A percentile compares a stretch with the other conserved stretches of the same genome.
These are phyloP conservation scores for Clivina fossor DNA, from an alignment of 2,888 invertebrate species.

Conservation along the genomic window DNA sequence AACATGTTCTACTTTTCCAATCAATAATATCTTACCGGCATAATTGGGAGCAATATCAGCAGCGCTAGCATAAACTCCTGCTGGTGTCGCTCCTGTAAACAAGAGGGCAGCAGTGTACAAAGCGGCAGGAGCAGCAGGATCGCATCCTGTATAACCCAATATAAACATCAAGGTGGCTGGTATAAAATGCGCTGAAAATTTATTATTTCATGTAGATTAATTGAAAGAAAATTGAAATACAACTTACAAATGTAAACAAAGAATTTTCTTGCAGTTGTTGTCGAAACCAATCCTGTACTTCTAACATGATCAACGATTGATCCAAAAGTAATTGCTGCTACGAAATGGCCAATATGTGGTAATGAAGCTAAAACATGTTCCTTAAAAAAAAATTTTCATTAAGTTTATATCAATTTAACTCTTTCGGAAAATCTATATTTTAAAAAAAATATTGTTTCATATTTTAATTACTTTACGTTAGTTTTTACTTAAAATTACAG, in stretches of 20 bases:
- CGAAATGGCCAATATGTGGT: conserved; percentile 61
- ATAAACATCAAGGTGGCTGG: conserved; percentile 61
- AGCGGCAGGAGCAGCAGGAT: conserved; percentile 59
- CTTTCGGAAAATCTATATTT: no score
- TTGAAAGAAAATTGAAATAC: neutral
- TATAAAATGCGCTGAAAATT: conserved; percentile 57
- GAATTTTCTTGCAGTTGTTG: conserved; percentile 60
- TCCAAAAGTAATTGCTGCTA: conserved; percentile 60
- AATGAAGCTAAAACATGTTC: conserved; percentile 59
- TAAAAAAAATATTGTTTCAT: no score
- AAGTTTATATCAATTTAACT: neutral
- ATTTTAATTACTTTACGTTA: no score
- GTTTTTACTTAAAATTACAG: no score
- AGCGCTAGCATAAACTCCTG: conserved; percentile 61
- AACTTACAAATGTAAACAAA: conserved; percentile 59
- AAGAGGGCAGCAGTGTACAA: conserved; percentile 60
- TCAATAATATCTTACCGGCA: conserved; percentile 45
- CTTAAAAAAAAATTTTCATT: conserved; percentile 45
- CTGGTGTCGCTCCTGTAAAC: conserved; percentile 60
- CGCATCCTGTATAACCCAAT: conserved; percentile 62
- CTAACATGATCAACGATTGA: conserved; percentile 60
- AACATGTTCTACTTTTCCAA: no score
- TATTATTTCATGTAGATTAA: neutral
- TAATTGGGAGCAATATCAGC: conserved; percentile 62
- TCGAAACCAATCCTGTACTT: conserved; percentile 57